Evolutionary conservation across 2,888 invertebrate genomes (phyloP), one percentile per base, ranked within the genome.

Genomic region (Lasius fuliginosus): DNA sequence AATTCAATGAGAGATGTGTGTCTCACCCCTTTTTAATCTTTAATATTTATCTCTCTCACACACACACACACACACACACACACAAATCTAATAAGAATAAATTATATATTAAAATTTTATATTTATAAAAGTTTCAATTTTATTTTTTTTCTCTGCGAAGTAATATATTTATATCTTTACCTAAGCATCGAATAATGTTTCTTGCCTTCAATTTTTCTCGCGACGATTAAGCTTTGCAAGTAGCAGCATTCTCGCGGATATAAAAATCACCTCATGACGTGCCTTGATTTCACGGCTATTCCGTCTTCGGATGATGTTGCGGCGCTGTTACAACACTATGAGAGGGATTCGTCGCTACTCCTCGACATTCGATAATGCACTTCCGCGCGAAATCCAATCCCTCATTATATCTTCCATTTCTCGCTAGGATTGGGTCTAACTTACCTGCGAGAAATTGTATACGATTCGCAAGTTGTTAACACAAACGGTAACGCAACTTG

Each of bases 361-460:
- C 58, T 18, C n/a, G 42, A 71, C 23, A 6, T 42, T 69, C 42
- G 40, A 49, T 53, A 46, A 49, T 27, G n/a, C 15, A 40, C 30
- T 46, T 36, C 9, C 27, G 15, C 40, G 40, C n/a, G 49, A 67
- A 67, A 83, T 12, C 30, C 76, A 74, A 49, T 30, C 18, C 12
- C 30, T 77, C n/a, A 49, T 49, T 33, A 33, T 58, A 23, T 46
- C 46, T 30, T n/a, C n/a, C 9, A 30, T n/a, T 12, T 42, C n/a
- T 36, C 33, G 23, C 36, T 58, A 23, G 12, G 1, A 71, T 9
- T 46, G 23, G 30, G 3, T 64, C 33, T 30, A 60, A 64, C 58
- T 79, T 73, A 84, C 82, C 69, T 56, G 81, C 58, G 75, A 76
- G 81, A 85, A 69, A 73, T 53, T 56, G 56, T 76, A 42, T 36